Evolutionary conservation across 2,797 vertebrate genomes (phyloP), one percentile per base, ranked within the genome.

Genomic region (Sebastes diaconus): DNA sequence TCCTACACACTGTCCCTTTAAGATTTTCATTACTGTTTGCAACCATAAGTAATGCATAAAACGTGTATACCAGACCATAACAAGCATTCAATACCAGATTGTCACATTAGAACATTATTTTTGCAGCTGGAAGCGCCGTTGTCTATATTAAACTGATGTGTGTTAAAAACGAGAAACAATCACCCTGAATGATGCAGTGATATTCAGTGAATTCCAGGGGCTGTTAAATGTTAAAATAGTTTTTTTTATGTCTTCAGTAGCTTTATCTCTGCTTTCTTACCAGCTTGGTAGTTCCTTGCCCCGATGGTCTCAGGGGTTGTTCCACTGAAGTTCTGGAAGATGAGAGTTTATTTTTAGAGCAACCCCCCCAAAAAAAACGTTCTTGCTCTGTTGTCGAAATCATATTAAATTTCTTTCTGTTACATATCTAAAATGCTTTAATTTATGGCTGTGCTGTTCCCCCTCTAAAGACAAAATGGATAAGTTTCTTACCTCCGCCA

Each of bases 201-300:
- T 66, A 46, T 27, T 20, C 6, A 5, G 14, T 46, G 22, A 63
- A 65, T 34, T 50, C 8, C 27, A 29, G 22, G 20, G 66, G 39
- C 14, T 1, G 36, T 18, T 71, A 75, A n/a, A 63, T 50, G 63
- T 18, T 66, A 42, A 70, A 20, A 34, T 34, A 18, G 4, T 55
- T 60, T 2, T 42, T 42, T 34, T 20, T 10, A 1, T 11, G 8
- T 25, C 7, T 32, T 75, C n/a, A 18, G 67, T 5, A 30, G 3
- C 42, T 76, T 68, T 12, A 6, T 58, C 22, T 24, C 16, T 1
- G 22, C 58, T 80, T 59, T 77, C 82, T 89, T 88, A 99, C 99
- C 99, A 89, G 99, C 98, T 2, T 98, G 97, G 92, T 99, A 99
- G 95, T 99, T 99, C 81, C 90, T 96, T 59, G 95, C 93, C 46